Evolutionary conservation across 2,888 invertebrate species (phyloP), one percentile per base, ranked within the genome.

Genomic region (Epinotia brunnichana): DNA sequence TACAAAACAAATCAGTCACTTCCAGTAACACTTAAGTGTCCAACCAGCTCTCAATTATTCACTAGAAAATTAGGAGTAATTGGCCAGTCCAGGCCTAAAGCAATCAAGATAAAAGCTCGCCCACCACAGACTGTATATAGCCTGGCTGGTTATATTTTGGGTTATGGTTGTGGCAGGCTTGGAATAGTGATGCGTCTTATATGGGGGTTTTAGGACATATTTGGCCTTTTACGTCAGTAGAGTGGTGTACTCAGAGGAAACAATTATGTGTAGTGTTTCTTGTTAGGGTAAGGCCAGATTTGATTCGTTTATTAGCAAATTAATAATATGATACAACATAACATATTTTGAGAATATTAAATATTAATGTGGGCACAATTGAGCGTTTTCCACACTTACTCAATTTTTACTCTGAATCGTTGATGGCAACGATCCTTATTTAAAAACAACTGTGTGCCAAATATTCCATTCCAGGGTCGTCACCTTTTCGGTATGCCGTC

Each of bases 61-160:
- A 85, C 76, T 79, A 80, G 78, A 80, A 83, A 88, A 85, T 87
- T 84, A 85, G 83, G 77, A 81, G 86, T 85, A 87, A 87, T 87
- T 86, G 86, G 78, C 68, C 75, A 75, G 79, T 76, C 78, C 80
- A 78, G 76, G 77, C 73, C 79, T 78, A 77, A 73, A 76, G 83
- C 84, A 88, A 88, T 88, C 89, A 83, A 82, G 87, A 81, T 88
- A 87, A 88, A 85, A 88, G 89, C 87, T 69, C 61, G 63, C 71
- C 76, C 75, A 74, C 76, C 75, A 74, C 77, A 75, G 41, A 44
- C 9, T 29, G 59, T 60, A 59, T 70, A 70, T 11, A 41, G 35
- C 56, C 70, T 61, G 21, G 35, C 13, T 11, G 17, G 39, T 19
- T 17, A 39, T n/a, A 39, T 17, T 19, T 60, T 44, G 63, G 60